Evolutionary conservation across 35 echinoderm and acorn worm genomes (phyloP).

Genomic region (Apostichopus parvimensis): DNA sequence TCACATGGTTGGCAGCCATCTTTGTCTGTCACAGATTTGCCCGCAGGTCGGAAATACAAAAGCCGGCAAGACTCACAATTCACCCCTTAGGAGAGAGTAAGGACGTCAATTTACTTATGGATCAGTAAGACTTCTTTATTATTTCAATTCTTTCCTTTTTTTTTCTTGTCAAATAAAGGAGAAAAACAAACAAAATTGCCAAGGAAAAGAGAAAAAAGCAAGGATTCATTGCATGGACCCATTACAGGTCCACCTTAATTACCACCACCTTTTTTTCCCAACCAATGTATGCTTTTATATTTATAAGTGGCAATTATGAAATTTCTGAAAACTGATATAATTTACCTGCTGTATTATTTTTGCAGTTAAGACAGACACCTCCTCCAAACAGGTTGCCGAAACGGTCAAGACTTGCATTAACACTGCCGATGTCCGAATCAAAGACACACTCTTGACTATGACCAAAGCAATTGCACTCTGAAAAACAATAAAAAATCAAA

Average conservation of each 20-base stretch:
- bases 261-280: background rate
- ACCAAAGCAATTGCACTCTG: conserved; percentile 93
- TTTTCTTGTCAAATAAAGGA: background rate
- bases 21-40: conserved; percentile 64
- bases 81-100: conserved; percentile 49
- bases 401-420: conserved; percentile 63
- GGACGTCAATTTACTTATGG: background rate
- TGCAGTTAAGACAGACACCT: conserved; percentile 82
- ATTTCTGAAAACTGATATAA: background rate
- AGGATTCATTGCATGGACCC: no score
- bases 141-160: background rate
- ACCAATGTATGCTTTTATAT: background rate
- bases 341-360: conserved; percentile 84
- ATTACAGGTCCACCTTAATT: no score
- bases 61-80: conserved; percentile 74
- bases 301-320: background rate
- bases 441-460: conserved; percentile 86
- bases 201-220: background rate
- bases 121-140: background rate
- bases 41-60: conserved; percentile 72
- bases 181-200: background rate
- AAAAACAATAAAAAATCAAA: background rate
- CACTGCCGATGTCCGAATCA: conserved; percentile 55
- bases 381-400: conserved; percentile 64
- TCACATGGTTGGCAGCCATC: conserved; percentile 90